A percentile compares a stretch with the other conserved stretches of the same genome.
Conservation (phyloP, 1,140 invertebrate species). For the Bicyclus anynana region DNA sequence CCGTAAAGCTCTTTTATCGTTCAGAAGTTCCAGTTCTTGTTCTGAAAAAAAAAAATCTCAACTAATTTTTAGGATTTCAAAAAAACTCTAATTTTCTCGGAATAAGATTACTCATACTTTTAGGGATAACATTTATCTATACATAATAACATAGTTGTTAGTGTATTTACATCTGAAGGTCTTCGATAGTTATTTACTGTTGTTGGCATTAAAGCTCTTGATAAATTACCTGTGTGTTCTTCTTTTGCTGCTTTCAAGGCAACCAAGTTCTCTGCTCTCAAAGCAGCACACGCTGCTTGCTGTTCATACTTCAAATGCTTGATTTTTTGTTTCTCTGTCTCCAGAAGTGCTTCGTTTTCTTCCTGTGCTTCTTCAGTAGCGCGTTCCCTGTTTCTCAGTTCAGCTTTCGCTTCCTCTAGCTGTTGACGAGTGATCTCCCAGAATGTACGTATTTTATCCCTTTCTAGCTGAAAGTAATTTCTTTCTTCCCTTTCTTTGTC, state of each 20-base stretch:
- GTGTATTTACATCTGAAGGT: too few species aligned
- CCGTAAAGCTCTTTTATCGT: constrained; percentile 88
- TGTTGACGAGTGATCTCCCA: constrained; percentile 93
- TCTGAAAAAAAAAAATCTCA: constrained; percentile 32
- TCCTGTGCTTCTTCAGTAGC: constrained; percentile 92
- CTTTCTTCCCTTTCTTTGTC: constrained; percentile 96
- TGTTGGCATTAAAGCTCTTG: not conserved
- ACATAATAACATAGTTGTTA: too few species aligned
- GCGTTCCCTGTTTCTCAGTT: constrained; percentile 89
- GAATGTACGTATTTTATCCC: constrained; percentile 95
- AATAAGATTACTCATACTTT: too few species aligned
- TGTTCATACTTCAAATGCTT: constrained; percentile 96
- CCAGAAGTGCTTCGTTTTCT: constrained; percentile 91
- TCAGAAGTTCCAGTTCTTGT: constrained; percentile 86
- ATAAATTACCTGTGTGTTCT: constrained; percentile 70
- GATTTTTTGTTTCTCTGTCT: constrained; percentile 94
- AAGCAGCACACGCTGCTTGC: constrained; percentile 87
- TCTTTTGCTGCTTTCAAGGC: constrained; percentile 71
- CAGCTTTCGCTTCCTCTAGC: constrained; percentile 87
- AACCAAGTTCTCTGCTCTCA: constrained; percentile 78
- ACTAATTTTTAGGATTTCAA: too few species aligned
- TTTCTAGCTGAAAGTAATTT: constrained; percentile 96
- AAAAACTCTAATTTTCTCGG: too few species aligned
- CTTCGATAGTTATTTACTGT: too few species aligned
- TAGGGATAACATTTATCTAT: too few species aligned